A percentile compares a stretch with the other conserved stretches of the same genome.
These are phyloP conservation scores for Coregonus sp. DNA, from an alignment of 2,797 vertebrate species.

Conservation along the genomic window DNA sequence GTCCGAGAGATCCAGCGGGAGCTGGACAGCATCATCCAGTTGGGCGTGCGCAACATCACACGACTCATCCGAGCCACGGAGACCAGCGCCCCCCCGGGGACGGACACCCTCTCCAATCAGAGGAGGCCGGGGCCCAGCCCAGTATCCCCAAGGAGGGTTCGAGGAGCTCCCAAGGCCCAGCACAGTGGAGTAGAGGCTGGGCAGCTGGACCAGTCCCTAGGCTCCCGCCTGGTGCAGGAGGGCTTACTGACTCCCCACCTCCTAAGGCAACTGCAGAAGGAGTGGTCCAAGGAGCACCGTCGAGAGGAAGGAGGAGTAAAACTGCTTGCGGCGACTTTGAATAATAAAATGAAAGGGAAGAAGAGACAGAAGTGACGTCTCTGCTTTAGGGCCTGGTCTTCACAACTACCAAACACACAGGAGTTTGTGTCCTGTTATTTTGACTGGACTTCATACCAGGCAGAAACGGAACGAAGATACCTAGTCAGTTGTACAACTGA, in stretches of 20 bases:
- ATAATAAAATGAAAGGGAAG: conserved; percentile 59
- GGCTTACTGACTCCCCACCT: conserved; percentile 88
- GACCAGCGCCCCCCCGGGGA: conserved; percentile 39
- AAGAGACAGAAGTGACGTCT: conserved; percentile 66
- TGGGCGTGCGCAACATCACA: conserved; percentile 91
- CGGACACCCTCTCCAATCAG: conserved; percentile 36
- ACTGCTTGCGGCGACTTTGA: conserved; percentile 2
- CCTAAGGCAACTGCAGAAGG: conserved; percentile 87
- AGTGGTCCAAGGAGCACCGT: conserved; percentile 76
- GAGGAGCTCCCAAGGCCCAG: conserved; percentile 35
- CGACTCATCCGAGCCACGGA: conserved; percentile 89
- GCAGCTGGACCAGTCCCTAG: conserved; percentile 68
- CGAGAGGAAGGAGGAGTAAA: conserved; percentile 20
- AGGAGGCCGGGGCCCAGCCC: conserved; percentile 8
- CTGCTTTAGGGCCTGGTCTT: too few relatives aligned
- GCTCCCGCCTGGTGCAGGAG: conserved; percentile 84
- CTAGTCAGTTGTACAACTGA: too few relatives aligned
- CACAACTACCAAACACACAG: too few relatives aligned
- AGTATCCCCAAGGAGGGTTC: conserved; percentile 26
- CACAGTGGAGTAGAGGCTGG: conserved; percentile 18
- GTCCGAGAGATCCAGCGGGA: conserved; percentile 87
- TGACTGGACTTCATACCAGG: too few relatives aligned
- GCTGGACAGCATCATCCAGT: conserved; percentile 87
- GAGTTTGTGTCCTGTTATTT: too few relatives aligned
- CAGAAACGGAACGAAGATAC: too few relatives aligned